Percentiles rank a stretch among this genome's conserved stretches.
These are phyloP conservation scores for Bombus impatiens DNA, from an alignment of 1,140 invertebrate genomes.

Conservation along the genomic window DNA sequence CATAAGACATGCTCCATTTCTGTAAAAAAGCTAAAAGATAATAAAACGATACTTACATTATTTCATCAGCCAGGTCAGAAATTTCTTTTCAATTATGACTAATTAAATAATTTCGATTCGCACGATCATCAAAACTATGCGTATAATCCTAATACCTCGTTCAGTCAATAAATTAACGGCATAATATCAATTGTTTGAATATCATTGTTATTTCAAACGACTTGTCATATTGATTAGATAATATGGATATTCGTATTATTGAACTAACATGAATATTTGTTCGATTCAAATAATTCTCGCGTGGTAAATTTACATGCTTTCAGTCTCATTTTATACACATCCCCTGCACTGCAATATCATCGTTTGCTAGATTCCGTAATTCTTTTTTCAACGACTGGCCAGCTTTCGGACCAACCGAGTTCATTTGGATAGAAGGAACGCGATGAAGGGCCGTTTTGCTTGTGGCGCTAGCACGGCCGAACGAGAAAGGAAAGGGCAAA, in stretches of 20 bases:
- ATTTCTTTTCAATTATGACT: background rate
- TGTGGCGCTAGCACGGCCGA: background rate
- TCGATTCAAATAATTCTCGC: background rate
- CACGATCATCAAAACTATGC: background rate
- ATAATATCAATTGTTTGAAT: background rate
- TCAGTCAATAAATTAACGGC: background rate
- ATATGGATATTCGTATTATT: conserved; percentile 20
- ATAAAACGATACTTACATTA: no score
- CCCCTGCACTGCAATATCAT: background rate
- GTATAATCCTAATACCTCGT: background rate
- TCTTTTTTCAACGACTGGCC: no score
- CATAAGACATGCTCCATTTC: no score
- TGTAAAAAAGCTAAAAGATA: no score
- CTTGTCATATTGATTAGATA: background rate
- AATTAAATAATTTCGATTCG: background rate
- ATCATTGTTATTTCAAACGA: background rate
- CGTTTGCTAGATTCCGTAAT: background rate
- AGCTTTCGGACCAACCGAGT: background rate
- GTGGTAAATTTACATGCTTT: background rate
- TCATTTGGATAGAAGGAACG: background rate
- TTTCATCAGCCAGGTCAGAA: no score
- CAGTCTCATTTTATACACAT: no score
- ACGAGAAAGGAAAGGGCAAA: background rate
- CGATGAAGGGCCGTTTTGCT: background rate
- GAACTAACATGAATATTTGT: background rate